phyloP scores from a whole-genome alignment of 2,888 invertebrate genomes.

The Eupsilia transversa region DNA sequence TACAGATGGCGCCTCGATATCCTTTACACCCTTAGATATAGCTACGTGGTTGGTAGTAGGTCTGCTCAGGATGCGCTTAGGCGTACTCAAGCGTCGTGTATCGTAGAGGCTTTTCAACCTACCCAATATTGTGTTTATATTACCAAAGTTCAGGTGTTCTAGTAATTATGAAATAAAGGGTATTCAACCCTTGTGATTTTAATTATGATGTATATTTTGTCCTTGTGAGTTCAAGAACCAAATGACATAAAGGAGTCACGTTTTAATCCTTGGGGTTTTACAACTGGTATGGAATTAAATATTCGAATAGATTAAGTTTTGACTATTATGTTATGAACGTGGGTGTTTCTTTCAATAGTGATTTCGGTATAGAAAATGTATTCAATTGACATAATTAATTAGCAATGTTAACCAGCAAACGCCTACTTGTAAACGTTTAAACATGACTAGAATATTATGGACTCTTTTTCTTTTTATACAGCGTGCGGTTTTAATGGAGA shows the following conservation, averaged over 20 bases:
- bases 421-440: background rate
- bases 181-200: constrained; percentile 24
- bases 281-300: constrained; percentile 11
- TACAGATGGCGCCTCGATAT: background rate
- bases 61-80: background rate
- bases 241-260: constrained; percentile 32
- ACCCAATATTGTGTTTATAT: background rate
- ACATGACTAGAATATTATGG: background rate
- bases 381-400: background rate
- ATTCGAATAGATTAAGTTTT: background rate
- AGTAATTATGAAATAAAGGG: constrained; percentile 16
- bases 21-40: background rate
- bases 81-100: too few relatives aligned
- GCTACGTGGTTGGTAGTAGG: background rate
- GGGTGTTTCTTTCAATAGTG: background rate
- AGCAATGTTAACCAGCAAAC: background rate
- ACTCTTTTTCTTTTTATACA: too few relatives aligned
- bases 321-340: background rate
- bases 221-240: constrained; percentile 25
- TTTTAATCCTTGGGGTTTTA: constrained; percentile 16
- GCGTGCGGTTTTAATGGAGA: too few relatives aligned
- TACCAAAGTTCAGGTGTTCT: constrained; percentile 14
- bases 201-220: constrained; percentile 45
- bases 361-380: background rate
- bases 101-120: background rate